A percentile compares a stretch with the other conserved stretches of the same genome.
phyloP scores from a whole-genome alignment of 2,797 vertebrate genomes.

The Notolepis coatsorum region DNA sequence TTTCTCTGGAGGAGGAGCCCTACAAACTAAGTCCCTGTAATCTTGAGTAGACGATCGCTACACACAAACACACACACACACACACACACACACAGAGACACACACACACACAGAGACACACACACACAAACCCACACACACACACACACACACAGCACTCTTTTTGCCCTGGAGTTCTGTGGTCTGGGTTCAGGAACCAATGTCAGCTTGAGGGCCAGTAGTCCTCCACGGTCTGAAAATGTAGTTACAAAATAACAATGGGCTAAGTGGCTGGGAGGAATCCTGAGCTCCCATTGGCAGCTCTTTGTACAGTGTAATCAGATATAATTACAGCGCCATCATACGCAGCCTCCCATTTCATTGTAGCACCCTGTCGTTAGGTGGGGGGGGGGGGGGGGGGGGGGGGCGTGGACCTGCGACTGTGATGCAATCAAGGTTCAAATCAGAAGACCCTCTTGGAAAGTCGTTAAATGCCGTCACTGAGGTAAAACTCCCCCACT shows the following conservation, averaged over 20 bases:
- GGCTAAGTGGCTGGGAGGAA: constrained; percentile 4
- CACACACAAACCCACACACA: no score
- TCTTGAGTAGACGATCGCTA: constrained; percentile 30
- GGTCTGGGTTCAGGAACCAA: constrained; percentile 54
- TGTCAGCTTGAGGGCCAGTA: constrained; percentile 27
- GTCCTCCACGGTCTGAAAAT: constrained; percentile 18
- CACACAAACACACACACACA: no score
- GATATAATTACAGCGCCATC: constrained; percentile 46
- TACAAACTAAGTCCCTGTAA: constrained; percentile 61
- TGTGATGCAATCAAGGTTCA: constrained; percentile 19
- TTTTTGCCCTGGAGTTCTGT: constrained; percentile 23
- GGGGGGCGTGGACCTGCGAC: no score
- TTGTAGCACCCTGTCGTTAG: constrained; percentile 25
- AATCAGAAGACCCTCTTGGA: neutral
- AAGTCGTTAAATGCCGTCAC: neutral
- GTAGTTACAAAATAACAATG: constrained; percentile 15
- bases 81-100: no score
- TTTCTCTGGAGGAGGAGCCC: constrained; percentile 40
- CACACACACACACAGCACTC: constrained; percentile 49
- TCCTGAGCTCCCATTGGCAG: constrained; percentile 11
- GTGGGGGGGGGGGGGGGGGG: no score
- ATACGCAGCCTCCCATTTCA: constrained; percentile 24
- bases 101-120: no score
- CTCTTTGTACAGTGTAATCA: constrained; percentile 45
- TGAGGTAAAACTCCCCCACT: neutral